These are phyloP conservation scores for Ips nitidus DNA, from an alignment of 1,140 invertebrate genomes.

Conservation along the genomic window DNA sequence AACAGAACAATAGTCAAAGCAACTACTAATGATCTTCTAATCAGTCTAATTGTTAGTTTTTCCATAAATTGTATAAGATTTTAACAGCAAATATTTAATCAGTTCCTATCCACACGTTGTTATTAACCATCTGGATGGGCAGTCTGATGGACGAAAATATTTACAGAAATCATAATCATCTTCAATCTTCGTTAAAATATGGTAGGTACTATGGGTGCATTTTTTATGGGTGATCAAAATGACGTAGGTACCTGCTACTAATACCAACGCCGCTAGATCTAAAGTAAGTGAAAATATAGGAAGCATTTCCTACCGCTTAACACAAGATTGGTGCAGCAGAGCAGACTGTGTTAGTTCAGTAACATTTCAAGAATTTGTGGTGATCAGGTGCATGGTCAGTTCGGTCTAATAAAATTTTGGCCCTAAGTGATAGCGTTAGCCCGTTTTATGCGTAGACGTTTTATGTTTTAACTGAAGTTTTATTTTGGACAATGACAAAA, in stretches of 20 bases:
- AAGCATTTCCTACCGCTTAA: neutral
- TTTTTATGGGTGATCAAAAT: too few species aligned
- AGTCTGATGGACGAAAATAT: too few species aligned
- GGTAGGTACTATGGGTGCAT: too few species aligned
- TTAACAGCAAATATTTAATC: too few species aligned
- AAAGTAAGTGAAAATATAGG: neutral
- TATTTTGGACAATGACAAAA: constrained; percentile 16
- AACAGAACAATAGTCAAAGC: too few species aligned
- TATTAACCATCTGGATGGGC: too few species aligned
- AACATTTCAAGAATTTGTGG: constrained; percentile 27
- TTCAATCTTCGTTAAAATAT: too few species aligned
- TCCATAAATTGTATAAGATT: too few species aligned
- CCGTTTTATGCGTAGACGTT: neutral
- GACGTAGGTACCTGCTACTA: neutral
- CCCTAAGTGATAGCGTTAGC: neutral
- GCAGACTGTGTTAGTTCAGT: constrained; percentile 9
- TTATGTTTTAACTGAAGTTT: neutral
- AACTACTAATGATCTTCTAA: too few species aligned
- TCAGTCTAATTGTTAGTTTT: too few species aligned
- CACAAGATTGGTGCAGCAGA: neutral
- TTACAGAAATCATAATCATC: too few species aligned
- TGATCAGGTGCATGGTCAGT: constrained; percentile 1
- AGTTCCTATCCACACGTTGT: too few species aligned
- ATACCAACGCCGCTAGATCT: neutral
- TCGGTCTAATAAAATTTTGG: neutral